Conservation (phyloP, 2,888 invertebrate species). For the Gymnosoma rotundatum region DNA sequence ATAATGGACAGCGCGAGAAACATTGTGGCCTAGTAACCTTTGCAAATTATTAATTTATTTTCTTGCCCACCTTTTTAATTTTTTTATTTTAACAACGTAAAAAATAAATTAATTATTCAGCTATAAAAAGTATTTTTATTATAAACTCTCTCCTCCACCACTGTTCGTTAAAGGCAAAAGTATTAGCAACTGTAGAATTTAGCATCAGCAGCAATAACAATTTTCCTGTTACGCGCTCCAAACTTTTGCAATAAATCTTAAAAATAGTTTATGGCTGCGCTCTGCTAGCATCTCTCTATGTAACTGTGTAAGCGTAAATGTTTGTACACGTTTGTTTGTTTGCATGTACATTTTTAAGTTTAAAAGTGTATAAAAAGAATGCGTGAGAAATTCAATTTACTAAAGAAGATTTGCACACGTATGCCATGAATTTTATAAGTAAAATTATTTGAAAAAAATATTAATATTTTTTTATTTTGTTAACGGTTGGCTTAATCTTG, state of each 20-base stretch:
- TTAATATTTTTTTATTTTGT: conserved; percentile 1
- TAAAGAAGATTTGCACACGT: conserved; percentile 70
- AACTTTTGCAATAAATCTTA: conserved; percentile 71
- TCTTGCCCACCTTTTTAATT: too few species aligned
- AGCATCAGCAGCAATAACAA: conserved; percentile 60
- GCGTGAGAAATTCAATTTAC: conserved; percentile 70
- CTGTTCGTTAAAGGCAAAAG: conserved; percentile 26
- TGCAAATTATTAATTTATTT: too few species aligned
- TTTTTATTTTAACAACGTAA: too few species aligned
- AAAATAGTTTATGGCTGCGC: conserved; percentile 70
- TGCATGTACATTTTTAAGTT: conserved; percentile 2
- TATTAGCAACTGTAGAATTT: conserved; percentile 54
- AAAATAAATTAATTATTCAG: too few species aligned
- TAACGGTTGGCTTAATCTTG: conserved; percentile 10
- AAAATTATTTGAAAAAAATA: conserved; percentile 48
- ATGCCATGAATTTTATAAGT: conserved; percentile 67
- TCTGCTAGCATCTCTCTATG: conserved; percentile 33
- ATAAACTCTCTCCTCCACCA: neutral
- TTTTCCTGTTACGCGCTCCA: conserved; percentile 69
- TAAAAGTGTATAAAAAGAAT: conserved; percentile 61
- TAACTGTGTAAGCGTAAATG: conserved; percentile 10
- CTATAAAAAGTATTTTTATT: too few species aligned
- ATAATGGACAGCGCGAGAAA: too few species aligned
- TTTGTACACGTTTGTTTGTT: conserved; percentile 5
- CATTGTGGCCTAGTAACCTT: too few species aligned